phyloP scores from a whole-genome alignment of 2,888 invertebrate genomes.

The Deilephila porcellus region DNA sequence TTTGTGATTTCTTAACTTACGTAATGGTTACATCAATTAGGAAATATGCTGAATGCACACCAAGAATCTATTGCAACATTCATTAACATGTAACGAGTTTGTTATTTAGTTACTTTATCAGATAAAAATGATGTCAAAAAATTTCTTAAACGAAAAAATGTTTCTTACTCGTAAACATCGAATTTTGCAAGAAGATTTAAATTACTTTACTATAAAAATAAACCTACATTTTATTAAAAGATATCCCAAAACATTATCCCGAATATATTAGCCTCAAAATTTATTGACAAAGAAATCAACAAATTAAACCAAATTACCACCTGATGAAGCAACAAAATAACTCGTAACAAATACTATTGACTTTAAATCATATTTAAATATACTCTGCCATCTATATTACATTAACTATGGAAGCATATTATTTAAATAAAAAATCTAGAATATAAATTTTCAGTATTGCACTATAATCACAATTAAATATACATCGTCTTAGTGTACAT shows the following conservation, averaged over 20 bases:
- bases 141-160: not conserved
- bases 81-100: not conserved
- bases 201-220: no score
- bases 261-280: no score
- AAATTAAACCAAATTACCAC: not conserved
- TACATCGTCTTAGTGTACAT: slow-evolving; percentile 40
- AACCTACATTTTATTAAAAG: no score
- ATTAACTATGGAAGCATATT: slow-evolving; percentile 23
- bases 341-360: not conserved
- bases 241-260: no score
- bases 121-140: not conserved
- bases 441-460: slow-evolving; percentile 39
- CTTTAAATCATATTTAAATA: slow-evolving; percentile 15
- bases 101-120: slow-evolving; percentile 3
- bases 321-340: slow-evolving; percentile 3
- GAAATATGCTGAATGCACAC: slow-evolving; percentile 28
- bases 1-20: slow-evolving; percentile 19
- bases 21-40: slow-evolving; percentile 2
- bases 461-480: slow-evolving; percentile 32
- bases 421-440: slow-evolving; percentile 33
- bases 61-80: slow-evolving; percentile 6
- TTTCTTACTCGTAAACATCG: no score
- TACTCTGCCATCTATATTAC: slow-evolving; percentile 9
- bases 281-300: not conserved
- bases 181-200: no score